These are phyloP conservation scores for Cremastinae sp. DNA, from an alignment of 2,888 invertebrate species.

Conservation along the genomic window DNA sequence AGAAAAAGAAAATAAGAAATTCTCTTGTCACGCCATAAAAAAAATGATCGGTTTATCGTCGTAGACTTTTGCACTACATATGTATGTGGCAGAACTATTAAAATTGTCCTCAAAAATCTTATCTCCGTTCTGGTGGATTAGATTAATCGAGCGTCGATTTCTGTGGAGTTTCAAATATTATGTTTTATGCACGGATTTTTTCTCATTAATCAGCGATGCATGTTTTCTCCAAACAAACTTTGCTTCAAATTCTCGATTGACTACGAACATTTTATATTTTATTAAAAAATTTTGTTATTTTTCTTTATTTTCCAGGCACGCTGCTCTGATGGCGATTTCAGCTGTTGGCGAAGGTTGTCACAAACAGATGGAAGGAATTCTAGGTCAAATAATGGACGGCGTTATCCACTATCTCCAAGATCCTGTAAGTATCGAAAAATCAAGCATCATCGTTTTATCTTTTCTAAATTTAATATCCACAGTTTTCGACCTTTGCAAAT, in stretches of 20 bases:
- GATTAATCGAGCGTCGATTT: slow-evolving; percentile 38
- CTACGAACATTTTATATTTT: slow-evolving; percentile 8
- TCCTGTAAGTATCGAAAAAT: slow-evolving; percentile 83
- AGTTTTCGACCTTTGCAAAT: slow-evolving; percentile 1
- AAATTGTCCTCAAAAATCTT: slow-evolving; percentile 53
- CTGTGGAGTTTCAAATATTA: slow-evolving; percentile 36
- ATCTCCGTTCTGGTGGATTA: slow-evolving; percentile 67
- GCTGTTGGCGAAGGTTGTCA: slow-evolving; percentile 99
- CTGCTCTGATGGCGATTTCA: slow-evolving; percentile 98
- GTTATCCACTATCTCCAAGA: slow-evolving; percentile 93
- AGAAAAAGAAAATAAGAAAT: neutral
- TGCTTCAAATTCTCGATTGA: neutral
- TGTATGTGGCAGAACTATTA: slow-evolving; percentile 74
- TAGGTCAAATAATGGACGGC: slow-evolving; percentile 95
- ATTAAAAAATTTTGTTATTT: too few relatives aligned
- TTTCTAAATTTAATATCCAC: slow-evolving; percentile 20
- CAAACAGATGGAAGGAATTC: slow-evolving; percentile 97
- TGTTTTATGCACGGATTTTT: slow-evolving; percentile 14
- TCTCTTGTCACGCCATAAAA: slow-evolving; percentile 64
- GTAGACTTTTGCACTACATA: slow-evolving; percentile 73
- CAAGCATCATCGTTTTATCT: slow-evolving; percentile 2
- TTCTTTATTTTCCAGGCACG: slow-evolving; percentile 84
- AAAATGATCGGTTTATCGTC: slow-evolving; percentile 69
- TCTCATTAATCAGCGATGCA: slow-evolving; percentile 45
- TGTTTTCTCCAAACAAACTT: neutral